These are phyloP conservation scores for Passer montanus DNA, from an alignment of 2,113 vertebrate species.

Conservation along the genomic window DNA sequence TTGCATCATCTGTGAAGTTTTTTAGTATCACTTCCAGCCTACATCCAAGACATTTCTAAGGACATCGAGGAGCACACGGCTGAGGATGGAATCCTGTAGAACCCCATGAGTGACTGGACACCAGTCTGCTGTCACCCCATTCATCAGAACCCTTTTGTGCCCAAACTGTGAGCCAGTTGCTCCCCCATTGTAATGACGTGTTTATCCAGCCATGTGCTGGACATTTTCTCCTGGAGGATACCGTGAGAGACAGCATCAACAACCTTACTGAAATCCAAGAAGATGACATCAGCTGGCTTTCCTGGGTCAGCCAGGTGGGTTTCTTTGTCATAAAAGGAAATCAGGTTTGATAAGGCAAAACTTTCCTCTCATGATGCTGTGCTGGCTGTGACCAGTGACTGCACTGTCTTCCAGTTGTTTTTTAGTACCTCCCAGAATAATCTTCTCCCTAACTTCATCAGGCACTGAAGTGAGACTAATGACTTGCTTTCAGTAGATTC, in stretches of 20 bases:
- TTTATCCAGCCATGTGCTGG: not conserved
- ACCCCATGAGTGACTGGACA: not conserved
- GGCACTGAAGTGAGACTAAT: not conserved
- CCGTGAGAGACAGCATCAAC: not conserved
- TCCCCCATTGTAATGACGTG: rapidly evolving
- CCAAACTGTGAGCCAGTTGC: not conserved
- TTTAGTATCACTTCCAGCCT: not conserved
- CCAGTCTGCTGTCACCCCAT: not conserved
- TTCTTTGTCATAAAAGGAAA: not conserved
- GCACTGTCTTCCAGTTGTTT: not conserved
- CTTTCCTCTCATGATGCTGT: not conserved
- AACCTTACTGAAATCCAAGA: not conserved
- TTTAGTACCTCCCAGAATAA: not conserved
- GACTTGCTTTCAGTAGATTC: not conserved
- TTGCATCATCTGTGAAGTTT: not conserved
- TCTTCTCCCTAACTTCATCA: not conserved
- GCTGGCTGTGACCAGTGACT: not conserved
- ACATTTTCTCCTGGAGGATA: not conserved
- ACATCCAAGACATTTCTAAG: not conserved
- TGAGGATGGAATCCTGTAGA: not conserved
- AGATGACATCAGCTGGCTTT: not conserved
- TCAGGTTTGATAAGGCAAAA: not conserved
- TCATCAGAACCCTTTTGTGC: not conserved
- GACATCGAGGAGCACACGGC: not conserved
- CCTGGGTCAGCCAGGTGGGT: not conserved